phyloP scores from a whole-genome alignment of 2,888 invertebrate genomes.

The Lacanobia oleracea region DNA sequence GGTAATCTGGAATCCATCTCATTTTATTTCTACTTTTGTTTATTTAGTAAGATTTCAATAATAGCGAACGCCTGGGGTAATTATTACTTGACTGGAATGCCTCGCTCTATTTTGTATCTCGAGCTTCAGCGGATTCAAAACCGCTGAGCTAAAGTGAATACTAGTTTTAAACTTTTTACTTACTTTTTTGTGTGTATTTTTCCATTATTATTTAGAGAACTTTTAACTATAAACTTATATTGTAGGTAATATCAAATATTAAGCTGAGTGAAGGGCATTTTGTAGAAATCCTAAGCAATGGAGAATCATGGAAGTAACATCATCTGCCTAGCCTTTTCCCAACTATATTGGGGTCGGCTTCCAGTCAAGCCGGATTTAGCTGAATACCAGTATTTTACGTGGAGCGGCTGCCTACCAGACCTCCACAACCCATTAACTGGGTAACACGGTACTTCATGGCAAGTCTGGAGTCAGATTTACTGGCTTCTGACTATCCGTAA shows the following conservation, averaged over 20 bases:
- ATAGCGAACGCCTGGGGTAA: slow-evolving; percentile 23
- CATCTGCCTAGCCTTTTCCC: no score
- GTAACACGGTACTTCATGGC: no score
- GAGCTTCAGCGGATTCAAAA: slow-evolving; percentile 27
- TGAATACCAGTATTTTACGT: no score
- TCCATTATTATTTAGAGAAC: background rate
- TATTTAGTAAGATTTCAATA: slow-evolving; percentile 27
- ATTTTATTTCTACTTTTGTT: slow-evolving; percentile 46
- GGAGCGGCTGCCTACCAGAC: no score
- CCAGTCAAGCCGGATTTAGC: no score
- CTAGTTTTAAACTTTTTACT: slow-evolving; percentile 16
- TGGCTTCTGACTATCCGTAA: no score
- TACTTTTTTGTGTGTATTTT: slow-evolving; percentile 2
- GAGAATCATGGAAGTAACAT: slow-evolving; percentile 11
- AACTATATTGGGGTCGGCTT: no score
- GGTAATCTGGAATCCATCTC: slow-evolving; percentile 44
- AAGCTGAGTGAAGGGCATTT: no score
- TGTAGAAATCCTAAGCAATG: slow-evolving; percentile 9
- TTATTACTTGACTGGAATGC: slow-evolving; percentile 36
- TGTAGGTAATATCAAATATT: background rate
- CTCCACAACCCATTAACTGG: no score
- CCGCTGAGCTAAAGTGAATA: background rate
- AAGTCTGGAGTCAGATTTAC: no score
- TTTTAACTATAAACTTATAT: slow-evolving; percentile 2
- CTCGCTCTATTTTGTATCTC: slow-evolving; percentile 24